Percentiles rank a stretch among this genome's conserved stretches.
Evolutionary conservation across 1,140 invertebrate species (phyloP).

Genomic region (Teleogryllus occipitalis): DNA sequence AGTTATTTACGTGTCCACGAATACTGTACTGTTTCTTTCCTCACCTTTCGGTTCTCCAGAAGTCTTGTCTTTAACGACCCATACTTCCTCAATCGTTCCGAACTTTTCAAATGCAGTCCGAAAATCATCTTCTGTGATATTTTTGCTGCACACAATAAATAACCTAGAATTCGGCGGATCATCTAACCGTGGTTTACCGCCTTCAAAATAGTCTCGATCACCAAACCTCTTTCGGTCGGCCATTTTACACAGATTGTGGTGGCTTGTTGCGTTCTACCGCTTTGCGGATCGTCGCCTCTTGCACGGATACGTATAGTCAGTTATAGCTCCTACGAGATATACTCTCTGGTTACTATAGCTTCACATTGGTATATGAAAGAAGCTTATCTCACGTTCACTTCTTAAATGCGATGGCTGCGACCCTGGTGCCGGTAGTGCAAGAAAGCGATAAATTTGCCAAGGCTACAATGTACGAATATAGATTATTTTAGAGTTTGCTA

Average conservation of each 20-base stretch:
- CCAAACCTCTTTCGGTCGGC: neutral
- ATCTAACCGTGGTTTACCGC: conserved; percentile 34
- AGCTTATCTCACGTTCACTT: no score
- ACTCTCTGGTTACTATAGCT: no score
- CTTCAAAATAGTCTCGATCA: conserved; percentile 10
- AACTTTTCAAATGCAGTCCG: conserved; percentile 67
- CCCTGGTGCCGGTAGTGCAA: no score
- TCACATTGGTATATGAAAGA: no score
- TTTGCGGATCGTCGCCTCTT: no score
- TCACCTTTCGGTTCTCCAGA: conserved; percentile 81
- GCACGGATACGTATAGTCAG: no score
- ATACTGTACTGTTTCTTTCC: neutral
- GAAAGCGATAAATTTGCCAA: no score
- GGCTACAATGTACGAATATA: no score
- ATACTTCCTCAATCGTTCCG: conserved; percentile 80
- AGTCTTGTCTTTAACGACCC: conserved; percentile 76
- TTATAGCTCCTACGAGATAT: no score
- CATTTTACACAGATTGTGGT: conserved; percentile 12
- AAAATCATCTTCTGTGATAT: conserved; percentile 70
- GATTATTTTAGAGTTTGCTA: no score
- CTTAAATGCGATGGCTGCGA: no score
- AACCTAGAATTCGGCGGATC: conserved; percentile 76
- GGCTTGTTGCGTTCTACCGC: no score
- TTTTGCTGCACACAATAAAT: conserved; percentile 81
- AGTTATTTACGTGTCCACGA: neutral